These are phyloP conservation scores for Trogon surrucura DNA, from an alignment of 2,113 vertebrate genomes.

Conservation along the genomic window DNA sequence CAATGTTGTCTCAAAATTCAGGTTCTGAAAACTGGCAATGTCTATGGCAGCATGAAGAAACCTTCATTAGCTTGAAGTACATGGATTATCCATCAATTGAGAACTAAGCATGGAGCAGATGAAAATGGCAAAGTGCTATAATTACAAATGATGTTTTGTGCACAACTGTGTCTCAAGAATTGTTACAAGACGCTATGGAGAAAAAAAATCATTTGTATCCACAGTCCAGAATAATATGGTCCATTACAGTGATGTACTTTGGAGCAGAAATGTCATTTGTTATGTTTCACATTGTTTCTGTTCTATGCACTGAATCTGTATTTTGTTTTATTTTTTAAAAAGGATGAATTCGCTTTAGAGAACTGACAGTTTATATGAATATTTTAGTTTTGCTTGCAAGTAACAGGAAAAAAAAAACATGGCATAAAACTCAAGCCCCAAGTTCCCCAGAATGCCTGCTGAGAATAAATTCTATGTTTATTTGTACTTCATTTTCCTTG, in stretches of 20 bases:
- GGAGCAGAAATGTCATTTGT: conserved; percentile 5
- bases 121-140: conserved; percentile 28
- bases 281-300: conserved; percentile 16
- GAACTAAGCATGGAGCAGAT: conserved; percentile 1
- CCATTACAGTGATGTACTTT: not conserved
- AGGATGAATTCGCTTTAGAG: conserved; percentile 21
- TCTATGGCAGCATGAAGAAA: not conserved
- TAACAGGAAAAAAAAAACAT: not conserved
- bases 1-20: not conserved
- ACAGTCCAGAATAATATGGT: conserved; percentile 8
- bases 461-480: conserved; percentile 58
- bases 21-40: not conserved
- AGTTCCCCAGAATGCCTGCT: conserved; percentile 29
- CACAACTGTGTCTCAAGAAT: conserved; percentile 16
- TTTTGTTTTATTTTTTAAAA: conserved; percentile 53
- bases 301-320: not conserved
- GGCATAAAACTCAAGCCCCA: conserved; percentile 9
- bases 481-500: conserved; percentile 60
- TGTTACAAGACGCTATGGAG: conserved; percentile 16
- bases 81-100: conserved; percentile 37
- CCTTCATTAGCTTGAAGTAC: conserved; percentile 15
- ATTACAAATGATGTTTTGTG: conserved; percentile 44
- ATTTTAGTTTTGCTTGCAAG: conserved; percentile 46
- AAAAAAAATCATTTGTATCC: conserved; percentile 3
- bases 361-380: conserved; percentile 35